phyloP scores from a whole-genome alignment of 2,113 vertebrate genomes.

The Globicephala melas region DNA sequence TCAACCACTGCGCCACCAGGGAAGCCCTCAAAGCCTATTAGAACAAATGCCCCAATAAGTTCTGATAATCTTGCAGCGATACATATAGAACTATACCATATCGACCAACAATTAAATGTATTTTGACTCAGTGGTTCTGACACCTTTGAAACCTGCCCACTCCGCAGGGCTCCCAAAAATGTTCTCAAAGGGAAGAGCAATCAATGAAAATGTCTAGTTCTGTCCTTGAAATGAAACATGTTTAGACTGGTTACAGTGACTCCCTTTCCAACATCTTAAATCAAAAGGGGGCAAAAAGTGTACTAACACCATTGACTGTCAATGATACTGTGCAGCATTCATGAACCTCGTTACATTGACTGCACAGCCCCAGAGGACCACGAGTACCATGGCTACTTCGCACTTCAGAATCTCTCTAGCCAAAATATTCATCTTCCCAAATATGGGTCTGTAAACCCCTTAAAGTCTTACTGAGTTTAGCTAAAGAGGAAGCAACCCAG shows the following conservation, averaged over 20 bases:
- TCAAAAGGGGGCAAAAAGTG: background rate
- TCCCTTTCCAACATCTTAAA: background rate
- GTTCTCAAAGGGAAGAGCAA: background rate
- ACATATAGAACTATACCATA: background rate
- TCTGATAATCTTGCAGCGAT: background rate
- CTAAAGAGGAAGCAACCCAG: background rate
- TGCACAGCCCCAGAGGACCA: background rate
- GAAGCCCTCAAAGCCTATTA: background rate
- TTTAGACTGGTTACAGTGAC: background rate
- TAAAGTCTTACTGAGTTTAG: background rate
- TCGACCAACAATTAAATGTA: background rate
- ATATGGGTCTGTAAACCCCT: background rate
- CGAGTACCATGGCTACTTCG: background rate
- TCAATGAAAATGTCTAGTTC: background rate
- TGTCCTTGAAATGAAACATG: background rate
- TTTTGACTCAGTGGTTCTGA: background rate
- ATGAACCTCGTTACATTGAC: background rate
- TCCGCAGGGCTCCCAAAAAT: background rate
- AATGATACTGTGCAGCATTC: background rate
- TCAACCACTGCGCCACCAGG: too few species aligned
- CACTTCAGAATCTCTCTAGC: background rate
- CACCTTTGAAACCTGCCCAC: background rate
- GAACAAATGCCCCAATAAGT: background rate
- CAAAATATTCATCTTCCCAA: background rate
- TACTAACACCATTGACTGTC: background rate